Base-by-base conservation (phyloP, 1,140 invertebrate genomes). In the Zaprionus ghesquierei region DNA sequence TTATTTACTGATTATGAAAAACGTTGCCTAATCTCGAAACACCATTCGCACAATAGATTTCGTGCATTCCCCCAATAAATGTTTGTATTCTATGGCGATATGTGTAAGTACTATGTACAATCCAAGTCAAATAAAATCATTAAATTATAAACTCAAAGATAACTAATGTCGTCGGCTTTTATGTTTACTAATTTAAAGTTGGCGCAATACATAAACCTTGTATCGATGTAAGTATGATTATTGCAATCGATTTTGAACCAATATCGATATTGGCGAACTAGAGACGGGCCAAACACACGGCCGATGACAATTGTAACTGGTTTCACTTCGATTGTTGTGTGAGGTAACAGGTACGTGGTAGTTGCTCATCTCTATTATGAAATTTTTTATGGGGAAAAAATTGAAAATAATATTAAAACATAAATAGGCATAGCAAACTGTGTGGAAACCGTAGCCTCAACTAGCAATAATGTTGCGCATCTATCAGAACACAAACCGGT, bases 381-480 rank as follows among this genome's bases (percentile, higher is more conserved):
- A 51, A 70, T 70, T 75, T 70, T 68, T 73, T 64, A 55, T 12
- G 46, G 63, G 29, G 58, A 73, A 68, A 70, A 73, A 69, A 64
- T 70, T 75, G 66, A 70, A 70, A 75, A 75, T 75, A 75, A 70
- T 71, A 71, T 56, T 35, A 46, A 33, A 75, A 58, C 50, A 41
- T 58, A 70, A 55, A 79, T 61, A 79, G 64, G 70, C 54, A 63
- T 63, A 79, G 72, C 55, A 74, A 77, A 38, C 69, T 65, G 73
- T 62, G 79, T 66, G 73, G 54, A 69, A 89, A 60, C 64, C 69
- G 63, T 71, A 71, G 51, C 46, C 44, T 61, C 29, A 50, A 73
- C 46, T 65, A 79, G 72, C 64, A 66, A 90, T 56, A 55, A 90
- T 90, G 86, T 82, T 90, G 71, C 87, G 86, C 73, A 90, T 90